A percentile compares a stretch with the other conserved stretches of the same genome.
Evolutionary conservation across 2,113 vertebrate genomes (phyloP).

Genomic region (Lynx canadensis): DNA sequence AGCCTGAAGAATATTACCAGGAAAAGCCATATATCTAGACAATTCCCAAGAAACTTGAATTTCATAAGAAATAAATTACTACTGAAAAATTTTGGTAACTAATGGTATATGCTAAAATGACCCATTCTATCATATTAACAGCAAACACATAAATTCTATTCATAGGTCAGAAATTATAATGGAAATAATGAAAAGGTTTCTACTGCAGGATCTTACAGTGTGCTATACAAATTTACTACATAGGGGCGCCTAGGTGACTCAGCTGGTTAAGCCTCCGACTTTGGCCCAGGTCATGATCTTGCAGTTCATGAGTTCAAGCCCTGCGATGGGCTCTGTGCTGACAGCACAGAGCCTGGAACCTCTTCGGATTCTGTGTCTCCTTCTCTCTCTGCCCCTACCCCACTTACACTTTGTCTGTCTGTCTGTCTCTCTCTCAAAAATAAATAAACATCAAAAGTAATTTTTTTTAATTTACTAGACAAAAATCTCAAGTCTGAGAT

Average conservation of each 20-base stretch:
- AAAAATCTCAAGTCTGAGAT: neutral
- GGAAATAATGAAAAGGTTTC: neutral
- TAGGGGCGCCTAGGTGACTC: too few species aligned
- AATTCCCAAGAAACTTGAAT: neutral
- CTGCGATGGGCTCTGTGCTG: too few species aligned
- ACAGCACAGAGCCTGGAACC: too few species aligned
- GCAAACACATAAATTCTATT: neutral
- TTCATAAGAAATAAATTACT: neutral
- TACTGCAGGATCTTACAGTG: neutral
- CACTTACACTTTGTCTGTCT: too few species aligned
- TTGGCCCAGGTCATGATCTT: too few species aligned
- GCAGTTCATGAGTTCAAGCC: too few species aligned
- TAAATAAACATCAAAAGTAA: too few species aligned
- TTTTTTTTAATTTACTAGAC: neutral
- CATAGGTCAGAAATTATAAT: neutral
- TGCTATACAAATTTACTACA: neutral
- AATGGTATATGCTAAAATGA: neutral
- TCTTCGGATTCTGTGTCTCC: too few species aligned
- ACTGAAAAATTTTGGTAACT: neutral
- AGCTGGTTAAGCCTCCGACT: too few species aligned
- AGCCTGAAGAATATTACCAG: neutral
- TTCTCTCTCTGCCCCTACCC: too few species aligned
- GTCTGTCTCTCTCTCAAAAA: too few species aligned
- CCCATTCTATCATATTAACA: neutral
- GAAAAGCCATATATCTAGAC: neutral